Base-by-base conservation (phyloP, 2,888 invertebrate genomes). In the Drosophila quinaria region DNA sequence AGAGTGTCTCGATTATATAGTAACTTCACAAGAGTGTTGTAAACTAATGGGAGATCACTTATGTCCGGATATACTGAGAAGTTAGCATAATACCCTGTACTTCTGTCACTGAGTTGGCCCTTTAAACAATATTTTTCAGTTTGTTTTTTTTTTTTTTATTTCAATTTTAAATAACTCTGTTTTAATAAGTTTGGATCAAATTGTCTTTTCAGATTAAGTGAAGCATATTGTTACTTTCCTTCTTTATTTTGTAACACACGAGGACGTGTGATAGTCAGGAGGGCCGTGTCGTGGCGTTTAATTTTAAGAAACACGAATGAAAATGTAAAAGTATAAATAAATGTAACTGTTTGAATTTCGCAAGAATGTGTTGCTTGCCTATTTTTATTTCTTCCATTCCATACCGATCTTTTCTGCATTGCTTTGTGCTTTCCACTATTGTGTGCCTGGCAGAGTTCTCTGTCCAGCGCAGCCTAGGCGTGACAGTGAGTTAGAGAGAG, bases 241-340 rank as follows among this genome's bases (percentile, higher is more conserved):
- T 35, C 35, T 35, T 35, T 35, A 35, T 35, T 49, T 17, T 33
- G 17, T 49, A 13, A 33, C 49, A 49, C 49, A 49, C 49, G 49
- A 49, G 49, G 49, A 49, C 49, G 49, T 51, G 51, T 51, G 42
- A 33, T 31, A 33, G 22, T 60, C 22, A 13, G 22, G n/a, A 35
- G 35, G 35, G 35, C 35, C 35, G 22, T 22, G 25, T 25, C 25
- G 25, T 25, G 25, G 25, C 25, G 25, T 25, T 25, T 25, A 37
- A 15, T 17, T 39, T 39, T 17, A 39, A 39, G 15, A 3, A 9
- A 1, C 9, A 39, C 9, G 39, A 39, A 15, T 39, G 9, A 39
- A 39, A 15, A 39, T 17, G 39, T 39, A 15, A 39, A 39, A 15
- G 39, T 3, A 39, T 39, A 17, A 39, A 17, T 39, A 39, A 39